Percentiles rank a stretch among this genome's conserved stretches.
Conservation (phyloP, 2,113 vertebrate species). For the Hepsetus odoe region DNA sequence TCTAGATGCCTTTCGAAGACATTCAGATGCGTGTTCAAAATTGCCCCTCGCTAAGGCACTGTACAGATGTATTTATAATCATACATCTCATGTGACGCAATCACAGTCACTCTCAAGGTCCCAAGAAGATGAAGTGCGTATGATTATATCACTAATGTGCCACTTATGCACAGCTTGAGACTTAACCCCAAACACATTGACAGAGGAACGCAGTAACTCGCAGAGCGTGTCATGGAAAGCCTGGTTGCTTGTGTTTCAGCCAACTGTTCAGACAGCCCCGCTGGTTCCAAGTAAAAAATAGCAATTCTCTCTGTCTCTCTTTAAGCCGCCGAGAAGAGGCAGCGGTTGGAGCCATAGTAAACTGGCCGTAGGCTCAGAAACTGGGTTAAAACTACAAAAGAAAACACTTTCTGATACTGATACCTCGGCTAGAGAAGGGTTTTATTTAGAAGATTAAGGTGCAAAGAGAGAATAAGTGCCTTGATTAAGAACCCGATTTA, state of each 20-base stretch:
- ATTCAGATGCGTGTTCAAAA: not conserved
- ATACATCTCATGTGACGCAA: not conserved
- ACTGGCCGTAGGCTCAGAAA: conserved; percentile 69
- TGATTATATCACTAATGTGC: conserved; percentile 45
- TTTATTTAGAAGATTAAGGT: not conserved
- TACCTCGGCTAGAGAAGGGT: conserved; percentile 59
- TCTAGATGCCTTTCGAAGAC: too few relatives aligned
- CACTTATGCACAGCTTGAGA: conserved; percentile 38
- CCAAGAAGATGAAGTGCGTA: conserved; percentile 31
- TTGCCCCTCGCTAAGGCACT: not conserved
- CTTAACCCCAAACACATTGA: conserved; percentile 48
- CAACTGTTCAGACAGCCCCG: conserved; percentile 45
- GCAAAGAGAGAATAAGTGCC: not conserved
- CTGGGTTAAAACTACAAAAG: conserved; percentile 74
- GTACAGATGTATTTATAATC: not conserved
- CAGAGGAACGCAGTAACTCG: conserved; percentile 38
- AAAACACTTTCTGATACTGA: conserved; percentile 65
- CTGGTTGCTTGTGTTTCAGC: conserved; percentile 39
- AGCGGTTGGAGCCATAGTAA: conserved; percentile 60
- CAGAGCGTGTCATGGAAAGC: conserved; percentile 51
- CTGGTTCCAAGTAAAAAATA: conserved; percentile 56
- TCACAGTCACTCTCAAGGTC: conserved; percentile 14
- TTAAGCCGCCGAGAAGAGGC: conserved; percentile 63
- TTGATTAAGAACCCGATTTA: not conserved
- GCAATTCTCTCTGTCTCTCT: conserved; percentile 17